Percentiles rank a stretch among this genome's conserved stretches.
Evolutionary conservation across 1,140 invertebrate species (phyloP).

Genomic region (Drosophila pallidifrons): DNA sequence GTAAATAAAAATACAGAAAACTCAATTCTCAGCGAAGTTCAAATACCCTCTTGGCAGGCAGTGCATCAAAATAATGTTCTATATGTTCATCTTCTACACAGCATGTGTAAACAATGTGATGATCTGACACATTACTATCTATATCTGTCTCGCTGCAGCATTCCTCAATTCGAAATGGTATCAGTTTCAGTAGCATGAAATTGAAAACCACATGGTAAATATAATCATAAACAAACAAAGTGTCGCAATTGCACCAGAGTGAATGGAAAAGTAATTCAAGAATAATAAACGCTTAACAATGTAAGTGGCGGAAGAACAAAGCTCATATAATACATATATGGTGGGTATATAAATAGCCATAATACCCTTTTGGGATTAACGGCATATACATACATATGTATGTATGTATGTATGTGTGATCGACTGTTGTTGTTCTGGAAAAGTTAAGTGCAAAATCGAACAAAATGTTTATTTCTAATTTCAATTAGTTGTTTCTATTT

Average conservation of each 20-base stretch:
- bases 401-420: neutral
- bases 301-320: neutral
- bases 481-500: conserved; percentile 35
- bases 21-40: conserved; percentile 21
- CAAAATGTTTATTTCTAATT: conserved; percentile 42
- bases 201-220: conserved; percentile 3
- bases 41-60: conserved; percentile 24
- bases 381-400: no score
- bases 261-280: no score
- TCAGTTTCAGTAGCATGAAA: neutral
- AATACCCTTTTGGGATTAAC: neutral
- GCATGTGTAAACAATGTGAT: conserved; percentile 2
- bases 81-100: neutral
- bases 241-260: neutral
- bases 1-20: conserved; percentile 61
- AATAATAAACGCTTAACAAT: no score
- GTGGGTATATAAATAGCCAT: neutral
- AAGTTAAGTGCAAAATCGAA: conserved; percentile 15
- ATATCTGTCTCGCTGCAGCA: neutral
- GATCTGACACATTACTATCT: conserved; percentile 4
- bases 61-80: conserved; percentile 6
- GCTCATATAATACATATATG: neutral
- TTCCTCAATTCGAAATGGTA: conserved; percentile 4
- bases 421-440: conserved; percentile 17
- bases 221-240: conserved; percentile 7